Percentiles rank a stretch among this genome's conserved stretches.
Conservation (phyloP, 2,113 vertebrate species). For the Proteles cristata region DNA sequence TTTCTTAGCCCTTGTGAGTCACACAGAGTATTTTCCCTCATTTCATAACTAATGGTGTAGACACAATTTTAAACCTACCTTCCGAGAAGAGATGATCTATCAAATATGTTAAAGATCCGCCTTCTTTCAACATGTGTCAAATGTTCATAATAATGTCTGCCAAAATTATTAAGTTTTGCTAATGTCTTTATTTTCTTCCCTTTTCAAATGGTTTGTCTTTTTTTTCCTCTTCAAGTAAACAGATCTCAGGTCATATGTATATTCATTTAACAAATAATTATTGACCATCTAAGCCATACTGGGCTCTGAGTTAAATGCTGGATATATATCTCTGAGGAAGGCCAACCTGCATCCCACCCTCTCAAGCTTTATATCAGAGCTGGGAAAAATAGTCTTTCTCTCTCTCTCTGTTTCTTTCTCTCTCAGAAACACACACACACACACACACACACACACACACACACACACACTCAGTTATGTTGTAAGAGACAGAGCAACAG, state of each 20-base stretch:
- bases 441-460: background rate
- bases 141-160: background rate
- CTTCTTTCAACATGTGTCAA: background rate
- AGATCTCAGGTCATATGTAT: background rate
- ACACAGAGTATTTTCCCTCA: background rate
- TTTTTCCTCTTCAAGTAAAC: background rate
- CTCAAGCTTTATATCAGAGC: background rate
- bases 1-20: background rate
- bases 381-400: background rate
- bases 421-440: background rate
- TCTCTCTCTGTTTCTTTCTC: no score
- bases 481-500: background rate
- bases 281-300: background rate
- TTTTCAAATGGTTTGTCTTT: background rate
- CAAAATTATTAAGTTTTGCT: background rate
- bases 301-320: background rate
- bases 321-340: background rate
- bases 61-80: background rate
- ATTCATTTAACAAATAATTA: background rate
- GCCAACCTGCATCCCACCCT: background rate
- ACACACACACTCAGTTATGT: background rate
- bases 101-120: background rate
- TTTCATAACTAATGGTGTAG: background rate
- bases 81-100: background rate
- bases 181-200: background rate